Evolutionary conservation across 2,888 invertebrate species (phyloP), one percentile per base, ranked within the genome.

Genomic region (Laspeyria flexula): DNA sequence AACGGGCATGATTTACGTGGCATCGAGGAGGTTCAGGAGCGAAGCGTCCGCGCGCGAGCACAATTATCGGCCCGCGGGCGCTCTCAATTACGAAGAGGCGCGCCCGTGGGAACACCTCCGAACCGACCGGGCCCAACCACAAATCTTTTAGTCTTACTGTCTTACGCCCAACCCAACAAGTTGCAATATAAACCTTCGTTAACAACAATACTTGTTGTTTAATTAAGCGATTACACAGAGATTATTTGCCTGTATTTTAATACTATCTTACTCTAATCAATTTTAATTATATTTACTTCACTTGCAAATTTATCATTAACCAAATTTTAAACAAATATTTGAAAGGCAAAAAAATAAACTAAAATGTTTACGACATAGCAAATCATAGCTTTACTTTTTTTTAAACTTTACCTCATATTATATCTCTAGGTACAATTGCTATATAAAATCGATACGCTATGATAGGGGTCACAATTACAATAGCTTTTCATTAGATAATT

Each of bases 1-100:
- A 91, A 92, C 87, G 88, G 82, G 81, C 86, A 89, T 90, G 92
- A 92, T 92, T 91, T 92, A 92, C 85, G 85, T 79, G 83, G 80
- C 75, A 75, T 58, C 63, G 70, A 72, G 73, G 73, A 62, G 75
- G 77, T 62, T 65, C 66, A 62, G 73, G 76, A 73, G 67, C 72
- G 69, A 73, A 72, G 77, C 76, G 78, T 79, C 80, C 84, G 88
- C 86, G 84, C 79, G 83, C 81, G 79, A 82, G 83, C 86, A 85
- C 91, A 89, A 90, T 90, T 90, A 90, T 91, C 90, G 90, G 90
- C 88, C 91, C 91, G 88, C 89, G 83, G 91, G 90, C 90, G 88
- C 91, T 86, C 91, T 91, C 92, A 90, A 91, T 92, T 91, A 91
- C 92, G 83, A 87, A 82, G 83, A 88, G 92, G 88, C 81, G 85